Evolutionary conservation across 1,140 invertebrate species (phyloP), one percentile per base, ranked within the genome.

Genomic region (Antheraea mylitta): DNA sequence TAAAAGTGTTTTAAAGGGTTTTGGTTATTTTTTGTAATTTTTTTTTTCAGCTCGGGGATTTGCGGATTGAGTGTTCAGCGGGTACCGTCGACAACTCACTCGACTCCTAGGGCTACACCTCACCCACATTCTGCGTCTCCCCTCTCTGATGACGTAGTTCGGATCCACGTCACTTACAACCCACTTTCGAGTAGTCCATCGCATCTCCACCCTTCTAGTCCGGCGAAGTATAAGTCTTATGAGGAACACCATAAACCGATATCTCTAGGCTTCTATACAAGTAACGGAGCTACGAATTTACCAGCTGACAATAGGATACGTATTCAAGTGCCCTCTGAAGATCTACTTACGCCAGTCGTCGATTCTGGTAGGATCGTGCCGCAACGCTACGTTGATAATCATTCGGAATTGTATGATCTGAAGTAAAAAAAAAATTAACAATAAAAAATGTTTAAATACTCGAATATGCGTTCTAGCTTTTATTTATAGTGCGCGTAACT

Each of bases 131-230:
- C 93, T 16, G 88, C 89, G 18, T 93, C 93, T 6, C 89, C 90
- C 0, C 82, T 86, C 13, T 86, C 87, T 0, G 95, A 95, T 10
- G 96, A 96, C 84, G 93, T 96, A 30, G 94, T 97, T 48, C 92
- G 96, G 62, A 96, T 96, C 70, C 96, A 96, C 85, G 96, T 96
- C 48, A 95, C 96, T 8, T 96, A 96, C 80, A 93, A 88, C 68
- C 85, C 87, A 0, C 78, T 88, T 6, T 76, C 85, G 85, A 67
- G 91, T 86, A 79, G 93, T 92, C 78, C 93, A 75, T 71, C 95
- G 88, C 77, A 94, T 93, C 76, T 95, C 3, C 84, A 87, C 36
- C 80, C 84, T 3, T 72, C 84, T 19, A 85, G 80, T 58, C 81
- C 87, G 8, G 77, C 78, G 10, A 89, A 66, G 22, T 87, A 85